Conservation (phyloP, 1,140 invertebrate genomes). For the Spodoptera litura region DNA sequence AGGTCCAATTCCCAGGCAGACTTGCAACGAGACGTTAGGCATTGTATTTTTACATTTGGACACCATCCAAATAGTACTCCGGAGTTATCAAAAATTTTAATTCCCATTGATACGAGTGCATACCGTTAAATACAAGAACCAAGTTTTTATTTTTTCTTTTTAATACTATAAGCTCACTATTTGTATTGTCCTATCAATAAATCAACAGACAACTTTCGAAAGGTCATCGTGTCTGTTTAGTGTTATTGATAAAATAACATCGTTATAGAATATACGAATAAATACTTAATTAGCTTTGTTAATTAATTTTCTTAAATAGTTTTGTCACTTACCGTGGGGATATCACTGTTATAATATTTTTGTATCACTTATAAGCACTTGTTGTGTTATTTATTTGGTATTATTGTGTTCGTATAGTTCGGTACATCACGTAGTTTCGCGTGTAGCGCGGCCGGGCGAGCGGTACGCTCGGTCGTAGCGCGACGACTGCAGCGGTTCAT, state of each 20-base stretch:
- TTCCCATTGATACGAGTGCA: slow-evolving; percentile 59
- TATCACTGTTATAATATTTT: slow-evolving; percentile 14
- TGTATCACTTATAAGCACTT: slow-evolving; percentile 33
- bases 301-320: background rate
- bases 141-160: background rate
- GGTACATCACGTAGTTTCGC: slow-evolving; percentile 24
- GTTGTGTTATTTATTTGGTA: slow-evolving; percentile 24
- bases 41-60: slow-evolving; percentile 82
- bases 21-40: slow-evolving; percentile 65
- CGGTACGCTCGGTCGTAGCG: slow-evolving; percentile 22
- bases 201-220: slow-evolving; percentile 32
- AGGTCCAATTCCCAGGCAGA: slow-evolving; percentile 66
- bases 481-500: slow-evolving; percentile 42
- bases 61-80: slow-evolving; percentile 75
- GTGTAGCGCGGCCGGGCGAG: slow-evolving; percentile 6
- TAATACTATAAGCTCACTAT: background rate
- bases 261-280: background rate
- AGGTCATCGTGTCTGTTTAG: slow-evolving; percentile 45
- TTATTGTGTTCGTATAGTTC: slow-evolving; percentile 43
- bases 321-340: slow-evolving; percentile 34
- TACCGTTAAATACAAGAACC: slow-evolving; percentile 30
- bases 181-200: slow-evolving; percentile 2
- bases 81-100: slow-evolving; percentile 64
- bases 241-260: slow-evolving; percentile 46
- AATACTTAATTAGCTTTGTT: slow-evolving; percentile 8